phyloP scores from a whole-genome alignment of 2,797 vertebrate genomes.

The Champsocephalus esox region DNA sequence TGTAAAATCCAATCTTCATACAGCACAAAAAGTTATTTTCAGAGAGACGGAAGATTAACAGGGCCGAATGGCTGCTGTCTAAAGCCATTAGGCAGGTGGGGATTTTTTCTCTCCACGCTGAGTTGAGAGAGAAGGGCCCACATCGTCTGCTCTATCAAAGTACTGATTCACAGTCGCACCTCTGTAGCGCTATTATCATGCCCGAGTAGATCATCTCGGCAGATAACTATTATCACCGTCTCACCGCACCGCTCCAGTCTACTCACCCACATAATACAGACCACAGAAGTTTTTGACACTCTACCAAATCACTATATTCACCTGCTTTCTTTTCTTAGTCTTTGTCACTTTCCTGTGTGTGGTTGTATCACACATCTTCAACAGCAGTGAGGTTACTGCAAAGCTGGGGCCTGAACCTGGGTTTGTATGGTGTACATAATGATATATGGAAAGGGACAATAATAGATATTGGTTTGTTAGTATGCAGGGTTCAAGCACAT shows the following conservation, averaged over 20 bases:
- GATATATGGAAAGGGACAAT: slow-evolving; percentile 32
- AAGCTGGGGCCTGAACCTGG: slow-evolving; percentile 20
- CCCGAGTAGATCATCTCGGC: slow-evolving; percentile 83
- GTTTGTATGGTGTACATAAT: slow-evolving; percentile 22
- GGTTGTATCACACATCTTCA: slow-evolving; percentile 59
- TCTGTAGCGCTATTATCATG: slow-evolving; percentile 83
- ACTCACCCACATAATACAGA: slow-evolving; percentile 82
- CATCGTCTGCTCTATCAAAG: slow-evolving; percentile 80
- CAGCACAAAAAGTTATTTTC: slow-evolving; percentile 88
- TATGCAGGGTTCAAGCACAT: neutral
- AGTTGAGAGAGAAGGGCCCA: slow-evolving; percentile 77
- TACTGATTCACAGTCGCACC: slow-evolving; percentile 83
- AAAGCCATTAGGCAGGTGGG: slow-evolving; percentile 84
- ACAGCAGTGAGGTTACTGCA: slow-evolving; percentile 35
- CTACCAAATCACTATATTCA: slow-evolving; percentile 73
- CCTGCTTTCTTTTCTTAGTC: slow-evolving; percentile 67
- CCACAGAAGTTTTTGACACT: slow-evolving; percentile 79
- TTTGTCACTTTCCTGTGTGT: slow-evolving; percentile 66
- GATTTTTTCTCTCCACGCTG: slow-evolving; percentile 64
- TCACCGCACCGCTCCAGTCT: slow-evolving; percentile 76
- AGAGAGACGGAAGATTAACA: slow-evolving; percentile 85
- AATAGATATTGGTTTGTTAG: slow-evolving; percentile 25
- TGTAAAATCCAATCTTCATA: slow-evolving; percentile 92
- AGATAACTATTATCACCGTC: slow-evolving; percentile 84
- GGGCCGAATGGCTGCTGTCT: slow-evolving; percentile 85